phyloP scores from a whole-genome alignment of 2,113 vertebrate species.

The Pyxicephalus adspersus region DNA sequence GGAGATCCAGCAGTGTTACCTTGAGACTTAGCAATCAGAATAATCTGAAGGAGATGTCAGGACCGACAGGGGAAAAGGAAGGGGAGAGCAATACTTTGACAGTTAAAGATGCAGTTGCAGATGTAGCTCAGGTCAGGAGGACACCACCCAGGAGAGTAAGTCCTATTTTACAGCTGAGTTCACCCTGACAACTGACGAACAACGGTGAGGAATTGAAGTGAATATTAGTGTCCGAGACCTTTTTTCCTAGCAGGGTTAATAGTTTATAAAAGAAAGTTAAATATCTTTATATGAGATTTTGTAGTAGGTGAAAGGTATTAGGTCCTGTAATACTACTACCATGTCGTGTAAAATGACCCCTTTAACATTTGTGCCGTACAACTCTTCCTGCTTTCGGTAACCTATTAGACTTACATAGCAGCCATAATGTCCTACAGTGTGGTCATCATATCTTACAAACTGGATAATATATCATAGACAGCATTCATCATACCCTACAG shows the following conservation, averaged over 20 bases:
- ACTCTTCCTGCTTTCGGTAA: too few relatives aligned
- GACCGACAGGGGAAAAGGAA: neutral
- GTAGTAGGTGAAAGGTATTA: neutral
- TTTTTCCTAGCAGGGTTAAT: constrained; percentile 11
- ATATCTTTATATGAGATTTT: neutral
- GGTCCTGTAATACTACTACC: neutral
- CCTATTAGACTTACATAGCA: too few relatives aligned
- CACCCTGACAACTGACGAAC: constrained; percentile 27
- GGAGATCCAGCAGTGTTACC: neutral
- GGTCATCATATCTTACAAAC: too few relatives aligned
- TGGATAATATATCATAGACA: too few relatives aligned
- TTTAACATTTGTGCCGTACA: too few relatives aligned
- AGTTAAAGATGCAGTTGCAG: neutral
- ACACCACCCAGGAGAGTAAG: constrained; percentile 7
- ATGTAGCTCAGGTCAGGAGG: neutral
- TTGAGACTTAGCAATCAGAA: neutral
- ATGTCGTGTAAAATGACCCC: neutral
- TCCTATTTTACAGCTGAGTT: constrained; percentile 27
- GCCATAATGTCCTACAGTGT: too few relatives aligned
- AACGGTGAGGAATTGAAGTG: neutral
- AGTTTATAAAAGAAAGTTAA: neutral
- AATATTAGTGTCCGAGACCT: constrained; percentile 20
- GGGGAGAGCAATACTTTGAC: neutral
- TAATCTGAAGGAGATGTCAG: neutral
- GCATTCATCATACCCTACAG: too few relatives aligned